phyloP scores from a whole-genome alignment of 1,140 invertebrate species.

The Orussus abietinus region DNA sequence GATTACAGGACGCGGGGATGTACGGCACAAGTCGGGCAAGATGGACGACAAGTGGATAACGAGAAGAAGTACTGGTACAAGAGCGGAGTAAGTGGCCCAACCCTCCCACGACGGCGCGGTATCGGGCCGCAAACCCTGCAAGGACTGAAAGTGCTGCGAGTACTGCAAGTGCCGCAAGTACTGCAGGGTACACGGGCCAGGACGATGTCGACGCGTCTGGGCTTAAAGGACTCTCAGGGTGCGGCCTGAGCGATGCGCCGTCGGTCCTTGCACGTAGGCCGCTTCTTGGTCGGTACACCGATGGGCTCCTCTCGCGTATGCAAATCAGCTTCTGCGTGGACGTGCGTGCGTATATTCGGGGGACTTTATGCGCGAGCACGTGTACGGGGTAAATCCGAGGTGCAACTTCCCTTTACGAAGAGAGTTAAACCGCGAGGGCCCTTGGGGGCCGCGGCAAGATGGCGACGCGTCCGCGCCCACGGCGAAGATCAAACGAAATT shows the following conservation, averaged over 20 bases:
- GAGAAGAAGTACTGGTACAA: conserved; percentile 44
- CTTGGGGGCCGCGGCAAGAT: background rate
- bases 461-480: background rate
- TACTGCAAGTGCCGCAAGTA: too few species aligned
- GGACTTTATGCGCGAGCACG: conserved; percentile 37
- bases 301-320: conserved; percentile 32
- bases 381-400: conserved; percentile 31
- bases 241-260: conserved; percentile 45
- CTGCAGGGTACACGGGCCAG: too few species aligned
- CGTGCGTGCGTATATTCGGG: conserved; percentile 27
- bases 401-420: conserved; percentile 17
- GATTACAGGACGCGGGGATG: conserved; percentile 30
- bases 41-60: conserved; percentile 46
- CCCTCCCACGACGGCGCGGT: conserved; percentile 27
- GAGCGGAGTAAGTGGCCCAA: conserved; percentile 37
- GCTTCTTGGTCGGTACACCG: conserved; percentile 17
- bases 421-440: background rate
- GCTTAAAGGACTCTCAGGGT: conserved; percentile 29
- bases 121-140: too few species aligned
- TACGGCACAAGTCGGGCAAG: conserved; percentile 26
- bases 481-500: too few species aligned
- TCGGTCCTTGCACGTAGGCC: conserved; percentile 29
- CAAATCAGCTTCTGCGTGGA: conserved; percentile 33
- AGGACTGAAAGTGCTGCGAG: too few species aligned
- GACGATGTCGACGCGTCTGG: too few species aligned